A percentile compares a stretch with the other conserved stretches of the same genome.
Evolutionary conservation across 2,888 invertebrate genomes (phyloP).

Genomic region (Slavum lentiscoides): DNA sequence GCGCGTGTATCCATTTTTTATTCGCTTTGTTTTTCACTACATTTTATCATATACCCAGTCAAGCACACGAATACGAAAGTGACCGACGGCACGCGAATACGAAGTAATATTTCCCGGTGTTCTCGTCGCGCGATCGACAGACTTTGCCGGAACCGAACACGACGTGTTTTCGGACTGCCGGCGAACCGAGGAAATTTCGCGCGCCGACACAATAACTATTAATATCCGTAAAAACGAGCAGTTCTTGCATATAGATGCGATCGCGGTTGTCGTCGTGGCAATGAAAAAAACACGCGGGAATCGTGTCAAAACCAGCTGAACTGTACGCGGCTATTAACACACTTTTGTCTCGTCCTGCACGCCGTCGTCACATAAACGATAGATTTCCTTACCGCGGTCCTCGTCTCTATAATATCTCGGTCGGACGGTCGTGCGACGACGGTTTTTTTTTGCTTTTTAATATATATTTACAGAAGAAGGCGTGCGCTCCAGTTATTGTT

Average conservation of each 20-base stretch:
- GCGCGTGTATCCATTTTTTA: too few species aligned
- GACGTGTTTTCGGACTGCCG: too few species aligned
- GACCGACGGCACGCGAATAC: too few species aligned
- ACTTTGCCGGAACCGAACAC: too few species aligned
- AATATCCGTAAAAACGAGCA: neutral
- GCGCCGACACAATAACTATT: neutral
- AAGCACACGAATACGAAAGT: too few species aligned
- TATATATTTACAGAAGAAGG: too few species aligned
- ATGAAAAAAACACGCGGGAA: neutral
- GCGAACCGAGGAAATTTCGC: neutral
- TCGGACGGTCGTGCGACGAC: slow-evolving; percentile 12
- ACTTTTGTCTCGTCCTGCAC: neutral
- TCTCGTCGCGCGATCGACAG: too few species aligned
- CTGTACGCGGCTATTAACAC: neutral
- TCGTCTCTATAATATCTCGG: neutral
- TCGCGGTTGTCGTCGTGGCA: neutral
- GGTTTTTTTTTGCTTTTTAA: too few species aligned
- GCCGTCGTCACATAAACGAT: neutral
- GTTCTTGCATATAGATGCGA: neutral
- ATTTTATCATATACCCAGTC: too few species aligned
- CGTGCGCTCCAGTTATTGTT: neutral
- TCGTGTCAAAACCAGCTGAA: slow-evolving; percentile 11
- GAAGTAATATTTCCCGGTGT: too few species aligned
- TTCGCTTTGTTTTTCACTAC: too few species aligned
- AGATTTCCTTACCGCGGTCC: neutral